These are phyloP conservation scores for Solea solea DNA, from an alignment of 2,113 vertebrate species.

Conservation along the genomic window DNA sequence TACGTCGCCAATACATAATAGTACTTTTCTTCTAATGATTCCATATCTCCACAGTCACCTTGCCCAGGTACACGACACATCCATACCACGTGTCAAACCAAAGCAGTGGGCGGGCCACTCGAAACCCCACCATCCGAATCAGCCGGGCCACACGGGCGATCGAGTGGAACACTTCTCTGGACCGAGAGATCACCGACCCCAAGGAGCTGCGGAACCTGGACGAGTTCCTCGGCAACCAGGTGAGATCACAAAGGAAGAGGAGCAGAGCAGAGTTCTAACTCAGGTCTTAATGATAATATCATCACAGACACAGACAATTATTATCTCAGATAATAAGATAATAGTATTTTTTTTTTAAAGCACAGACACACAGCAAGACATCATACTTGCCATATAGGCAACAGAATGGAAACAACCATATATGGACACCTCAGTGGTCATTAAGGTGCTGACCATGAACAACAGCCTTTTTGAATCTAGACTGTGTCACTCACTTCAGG, in stretches of 20 bases:
- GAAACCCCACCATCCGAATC: constrained; percentile 86
- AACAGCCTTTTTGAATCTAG: not conserved
- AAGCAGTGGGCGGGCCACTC: constrained; percentile 36
- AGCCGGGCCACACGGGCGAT: constrained; percentile 86
- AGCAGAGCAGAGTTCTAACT: not conserved
- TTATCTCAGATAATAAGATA: not conserved
- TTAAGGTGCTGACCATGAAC: not conserved
- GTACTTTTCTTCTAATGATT: not conserved
- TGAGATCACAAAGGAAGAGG: constrained; percentile 59
- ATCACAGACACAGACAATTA: not conserved
- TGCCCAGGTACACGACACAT: constrained; percentile 34
- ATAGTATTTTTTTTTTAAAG: not conserved
- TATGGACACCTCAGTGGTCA: not conserved
- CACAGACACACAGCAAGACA: not conserved
- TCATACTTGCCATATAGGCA: not conserved
- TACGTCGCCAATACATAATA: not conserved
- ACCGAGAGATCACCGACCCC: constrained; percentile 86
- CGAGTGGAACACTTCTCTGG: constrained; percentile 84
- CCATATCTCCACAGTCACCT: constrained; percentile 46
- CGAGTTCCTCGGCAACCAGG: constrained; percentile 95
- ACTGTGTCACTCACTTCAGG: no score
- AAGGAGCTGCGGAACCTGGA: constrained; percentile 93
- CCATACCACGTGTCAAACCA: constrained; percentile 56
- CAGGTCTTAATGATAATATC: not conserved
- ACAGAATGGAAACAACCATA: not conserved